These are phyloP conservation scores for Oceanodroma leucorhoa DNA, from an alignment of 2,797 vertebrate genomes.

Conservation along the genomic window DNA sequence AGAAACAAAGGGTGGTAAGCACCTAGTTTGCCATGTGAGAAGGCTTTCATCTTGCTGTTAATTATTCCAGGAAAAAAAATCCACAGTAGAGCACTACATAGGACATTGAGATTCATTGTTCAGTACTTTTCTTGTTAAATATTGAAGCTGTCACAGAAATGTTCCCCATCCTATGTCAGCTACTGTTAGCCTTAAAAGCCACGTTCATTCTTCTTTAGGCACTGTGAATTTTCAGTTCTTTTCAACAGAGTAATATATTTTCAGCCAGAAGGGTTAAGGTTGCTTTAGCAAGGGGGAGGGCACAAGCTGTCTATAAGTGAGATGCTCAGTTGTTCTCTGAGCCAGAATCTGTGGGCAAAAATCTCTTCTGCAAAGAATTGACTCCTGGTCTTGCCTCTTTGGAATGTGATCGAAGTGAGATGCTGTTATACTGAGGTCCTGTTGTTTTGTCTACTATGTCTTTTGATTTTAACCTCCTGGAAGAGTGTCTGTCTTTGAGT, in stretches of 20 bases:
- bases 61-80: neutral
- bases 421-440: neutral
- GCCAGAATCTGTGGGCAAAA: neutral
- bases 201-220: neutral
- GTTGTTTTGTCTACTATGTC: neutral
- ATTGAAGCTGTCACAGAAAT: neutral
- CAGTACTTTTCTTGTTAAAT: neutral
- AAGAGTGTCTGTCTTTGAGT: neutral
- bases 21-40: neutral
- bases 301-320: neutral
- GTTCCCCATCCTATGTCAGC: neutral
- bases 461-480: neutral
- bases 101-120: neutral
- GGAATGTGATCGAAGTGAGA: neutral
- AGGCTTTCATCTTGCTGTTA: neutral
- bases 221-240: neutral
- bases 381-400: neutral
- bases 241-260: neutral
- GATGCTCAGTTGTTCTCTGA: neutral
- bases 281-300: neutral
- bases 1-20: neutral
- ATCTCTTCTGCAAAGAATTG: neutral
- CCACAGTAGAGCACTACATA: neutral
- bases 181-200: neutral
- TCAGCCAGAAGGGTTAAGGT: neutral